These are phyloP conservation scores for Scaptomyza reducta DNA, from an alignment of 2,888 invertebrate genomes.

Conservation along the genomic window DNA sequence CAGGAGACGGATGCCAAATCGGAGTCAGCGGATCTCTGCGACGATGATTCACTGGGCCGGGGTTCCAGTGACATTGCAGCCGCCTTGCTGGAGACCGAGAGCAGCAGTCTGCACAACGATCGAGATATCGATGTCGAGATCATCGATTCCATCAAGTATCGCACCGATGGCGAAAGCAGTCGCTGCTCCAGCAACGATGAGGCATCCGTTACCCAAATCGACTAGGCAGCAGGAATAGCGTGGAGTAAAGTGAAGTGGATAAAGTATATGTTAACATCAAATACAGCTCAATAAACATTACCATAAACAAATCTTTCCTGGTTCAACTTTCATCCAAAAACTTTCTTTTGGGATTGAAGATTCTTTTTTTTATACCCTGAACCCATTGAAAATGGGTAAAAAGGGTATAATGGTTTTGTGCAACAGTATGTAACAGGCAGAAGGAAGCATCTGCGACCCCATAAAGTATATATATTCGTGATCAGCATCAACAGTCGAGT, in stretches of 20 bases:
- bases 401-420: too few relatives aligned
- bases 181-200: constrained; percentile 81
- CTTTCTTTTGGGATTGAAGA: too few relatives aligned
- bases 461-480: too few relatives aligned
- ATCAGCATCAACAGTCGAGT: too few relatives aligned
- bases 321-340: too few relatives aligned
- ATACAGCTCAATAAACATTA: constrained; percentile 17
- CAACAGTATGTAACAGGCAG: too few relatives aligned
- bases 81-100: constrained; percentile 38
- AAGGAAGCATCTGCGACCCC: too few relatives aligned
- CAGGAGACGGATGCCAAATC: constrained; percentile 81
- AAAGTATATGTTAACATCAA: not conserved
- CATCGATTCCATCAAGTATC: constrained; percentile 82
- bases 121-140: constrained; percentile 84
- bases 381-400: too few relatives aligned
- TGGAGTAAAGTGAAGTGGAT: too few relatives aligned
- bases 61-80: constrained; percentile 60
- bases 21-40: constrained; percentile 79
- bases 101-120: constrained; percentile 59
- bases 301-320: not conserved
- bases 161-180: constrained; percentile 77
- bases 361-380: too few relatives aligned
- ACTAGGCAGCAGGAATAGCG: too few relatives aligned
- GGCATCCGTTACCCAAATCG: constrained; percentile 81
- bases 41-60: constrained; percentile 77